Evolutionary conservation across 2,888 invertebrate genomes (phyloP).

Genomic region (Galerucella calmariensis): DNA sequence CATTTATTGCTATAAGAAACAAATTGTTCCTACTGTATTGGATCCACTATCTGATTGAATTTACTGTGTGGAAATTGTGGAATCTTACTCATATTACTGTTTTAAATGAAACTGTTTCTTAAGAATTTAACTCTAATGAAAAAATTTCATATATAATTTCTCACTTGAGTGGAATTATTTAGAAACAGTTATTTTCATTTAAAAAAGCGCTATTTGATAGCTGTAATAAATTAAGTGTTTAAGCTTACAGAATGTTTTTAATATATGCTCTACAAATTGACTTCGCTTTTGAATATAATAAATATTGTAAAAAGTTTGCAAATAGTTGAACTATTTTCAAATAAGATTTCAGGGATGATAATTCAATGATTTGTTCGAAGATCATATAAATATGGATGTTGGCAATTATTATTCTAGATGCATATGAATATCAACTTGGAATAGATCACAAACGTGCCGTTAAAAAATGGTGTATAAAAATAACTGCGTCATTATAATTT

Average conservation of each 20-base stretch:
- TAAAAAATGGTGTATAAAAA: background rate
- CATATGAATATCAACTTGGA: background rate
- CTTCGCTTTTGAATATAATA: background rate
- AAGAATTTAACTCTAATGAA: too few relatives aligned
- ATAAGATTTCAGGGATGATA: background rate
- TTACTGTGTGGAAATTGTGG: too few relatives aligned
- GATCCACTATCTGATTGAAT: too few relatives aligned
- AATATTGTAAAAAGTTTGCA: background rate
- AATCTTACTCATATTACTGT: too few relatives aligned
- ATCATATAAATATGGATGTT: background rate
- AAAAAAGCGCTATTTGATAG: background rate
- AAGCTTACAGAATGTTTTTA: background rate
- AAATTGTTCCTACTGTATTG: background rate
- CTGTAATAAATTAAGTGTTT: background rate
- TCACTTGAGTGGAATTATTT: too few relatives aligned
- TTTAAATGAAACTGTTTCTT: too few relatives aligned
- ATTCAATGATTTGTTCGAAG: too few relatives aligned
- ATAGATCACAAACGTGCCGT: background rate
- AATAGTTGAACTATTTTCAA: background rate
- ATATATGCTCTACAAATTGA: background rate
- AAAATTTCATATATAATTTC: too few relatives aligned
- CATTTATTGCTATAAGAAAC: background rate
- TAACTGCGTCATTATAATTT: background rate
- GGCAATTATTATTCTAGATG: background rate
- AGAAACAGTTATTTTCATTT: too few relatives aligned